Evolutionary conservation across 2,888 invertebrate species (phyloP), one percentile per base, ranked within the genome.

Genomic region (Ochropacha duplaris): DNA sequence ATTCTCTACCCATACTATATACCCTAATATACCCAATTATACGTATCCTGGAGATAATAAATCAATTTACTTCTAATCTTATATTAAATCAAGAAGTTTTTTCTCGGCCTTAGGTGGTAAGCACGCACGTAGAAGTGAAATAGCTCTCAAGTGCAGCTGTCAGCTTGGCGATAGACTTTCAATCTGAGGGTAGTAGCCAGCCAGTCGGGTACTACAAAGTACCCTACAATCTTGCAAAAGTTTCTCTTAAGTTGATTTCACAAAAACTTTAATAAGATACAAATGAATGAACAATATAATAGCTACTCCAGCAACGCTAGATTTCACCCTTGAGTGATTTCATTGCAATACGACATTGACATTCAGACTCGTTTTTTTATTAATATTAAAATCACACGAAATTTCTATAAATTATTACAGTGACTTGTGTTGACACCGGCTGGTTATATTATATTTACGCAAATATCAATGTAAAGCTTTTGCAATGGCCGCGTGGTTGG

Each of bases 301-400:
- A 52, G 58, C 62, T 63, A 63, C 60, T 55, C 61, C 56, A 24
- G 58, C 57, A 55, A 60, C 54, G 19, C 28, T 49, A 52, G 55
- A 58, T 64, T 78, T 78, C 71, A 76, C 76, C 63, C 67, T 77
- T 66, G 62, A 80, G 49, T 74, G 73, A 58, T 72, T 81, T 75
- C 63, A 60, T 58, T 68, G 74, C 68, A 75, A 78, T 62, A 22
- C 69, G 87, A 86, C 88, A 88, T 90, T 91, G 90, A 87, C 88
- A 88, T 90, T 90, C 86, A 74, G 72, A 71, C 31, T 22, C 62
- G 66, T 62, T 54, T 54, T 54, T 57, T 57, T 59, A 54, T 26
- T 44, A 28, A 56, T 57, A 59, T 36, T 50, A 59, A 67, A 66
- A 68, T 63, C 71, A 77, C 71, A 76, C 71, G 74, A 72, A 78